These are phyloP conservation scores for Morphnarchus princeps DNA, from an alignment of 2,113 vertebrate species.

Conservation along the genomic window DNA sequence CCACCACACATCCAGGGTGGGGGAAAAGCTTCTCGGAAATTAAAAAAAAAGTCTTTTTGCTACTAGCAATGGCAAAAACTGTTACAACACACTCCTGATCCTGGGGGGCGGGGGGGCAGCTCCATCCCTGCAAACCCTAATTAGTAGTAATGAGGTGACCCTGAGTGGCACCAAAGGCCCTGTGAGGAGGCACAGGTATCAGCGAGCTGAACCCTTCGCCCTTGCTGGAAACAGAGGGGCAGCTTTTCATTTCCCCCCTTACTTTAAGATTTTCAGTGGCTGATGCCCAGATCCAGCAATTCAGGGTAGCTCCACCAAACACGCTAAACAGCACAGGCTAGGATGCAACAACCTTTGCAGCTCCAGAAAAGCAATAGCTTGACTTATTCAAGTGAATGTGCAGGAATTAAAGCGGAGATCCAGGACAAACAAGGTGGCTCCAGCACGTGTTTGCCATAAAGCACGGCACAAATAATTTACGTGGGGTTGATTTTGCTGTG, in stretches of 20 bases:
- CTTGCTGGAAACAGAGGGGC: neutral
- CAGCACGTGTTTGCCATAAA: neutral
- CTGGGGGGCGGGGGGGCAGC: no score
- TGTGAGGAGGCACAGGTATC: neutral
- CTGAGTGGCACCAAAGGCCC: neutral
- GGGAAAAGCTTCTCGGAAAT: neutral
- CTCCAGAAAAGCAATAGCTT: neutral
- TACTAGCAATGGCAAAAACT: neutral
- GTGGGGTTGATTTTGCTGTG: neutral
- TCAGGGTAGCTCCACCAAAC: neutral
- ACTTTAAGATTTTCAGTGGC: neutral
- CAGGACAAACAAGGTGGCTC: neutral
- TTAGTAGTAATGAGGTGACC: neutral
- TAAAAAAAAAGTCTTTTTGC: neutral
- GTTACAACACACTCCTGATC: neutral
- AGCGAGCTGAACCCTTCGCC: accelerated
- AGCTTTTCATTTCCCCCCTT: neutral
- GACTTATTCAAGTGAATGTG: neutral
- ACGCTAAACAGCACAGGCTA: accelerated
- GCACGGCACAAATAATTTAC: neutral
- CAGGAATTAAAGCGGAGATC: neutral
- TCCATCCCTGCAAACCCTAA: neutral
- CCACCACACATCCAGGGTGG: neutral
- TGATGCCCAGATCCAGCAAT: neutral
- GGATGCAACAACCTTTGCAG: neutral